phyloP scores from a whole-genome alignment of 2,888 invertebrate species.

The Bellardia bayeri region DNA sequence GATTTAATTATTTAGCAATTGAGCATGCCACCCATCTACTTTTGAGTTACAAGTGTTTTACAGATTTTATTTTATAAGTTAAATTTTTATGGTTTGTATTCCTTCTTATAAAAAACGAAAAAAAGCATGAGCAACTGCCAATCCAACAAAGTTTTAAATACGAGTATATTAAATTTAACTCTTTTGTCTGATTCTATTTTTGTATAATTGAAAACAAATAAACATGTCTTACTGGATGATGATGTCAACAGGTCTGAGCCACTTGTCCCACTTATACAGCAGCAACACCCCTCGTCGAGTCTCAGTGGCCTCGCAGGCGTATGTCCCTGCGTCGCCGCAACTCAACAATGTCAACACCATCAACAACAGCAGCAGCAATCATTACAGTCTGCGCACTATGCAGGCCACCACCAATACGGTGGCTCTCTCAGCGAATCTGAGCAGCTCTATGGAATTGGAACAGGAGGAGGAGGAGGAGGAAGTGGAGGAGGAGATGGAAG shows the following conservation, averaged over 20 bases:
- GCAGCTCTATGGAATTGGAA: slow-evolving; percentile 85
- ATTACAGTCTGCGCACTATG: slow-evolving; percentile 78
- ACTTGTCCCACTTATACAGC: slow-evolving; percentile 84
- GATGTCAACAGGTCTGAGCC: slow-evolving; percentile 82
- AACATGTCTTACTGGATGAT: slow-evolving; percentile 52
- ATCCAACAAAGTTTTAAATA: slow-evolving; percentile 57
- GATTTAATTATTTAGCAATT: slow-evolving; percentile 33
- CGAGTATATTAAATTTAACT: slow-evolving; percentile 22
- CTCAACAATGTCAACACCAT: slow-evolving; percentile 80
- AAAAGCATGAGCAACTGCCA: slow-evolving; percentile 72
- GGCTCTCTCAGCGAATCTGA: slow-evolving; percentile 84
- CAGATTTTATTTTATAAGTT: slow-evolving; percentile 66
- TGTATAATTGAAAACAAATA: slow-evolving; percentile 29
- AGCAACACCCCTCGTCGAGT: slow-evolving; percentile 84
- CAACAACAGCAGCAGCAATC: slow-evolving; percentile 81
- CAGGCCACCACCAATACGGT: slow-evolving; percentile 81
- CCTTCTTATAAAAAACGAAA: slow-evolving; percentile 50
- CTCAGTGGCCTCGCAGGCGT: slow-evolving; percentile 84
- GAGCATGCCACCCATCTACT: slow-evolving; percentile 70
- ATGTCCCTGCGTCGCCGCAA: slow-evolving; percentile 84
- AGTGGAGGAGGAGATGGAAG: slow-evolving; percentile 81
- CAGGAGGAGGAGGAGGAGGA: slow-evolving; percentile 80
- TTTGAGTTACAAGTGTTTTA: slow-evolving; percentile 72
- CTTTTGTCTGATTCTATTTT: slow-evolving; percentile 57
- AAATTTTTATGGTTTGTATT: slow-evolving; percentile 75